phyloP scores from a whole-genome alignment of 2,113 vertebrate genomes.

The Oryctolagus cuniculus region mOryCun1.1 NC_091438.1:110050501-110051000 shows the following conservation, averaged over 20 bases:
- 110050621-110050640: neutral
- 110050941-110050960: neutral
- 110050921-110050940: neutral
- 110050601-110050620: neutral
- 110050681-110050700: constrained; percentile 6
- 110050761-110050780: constrained; percentile 48
- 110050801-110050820: neutral
- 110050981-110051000: neutral
- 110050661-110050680: neutral
- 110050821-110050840: neutral
- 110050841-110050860: neutral
- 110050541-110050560: too few species aligned
- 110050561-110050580: too few species aligned
- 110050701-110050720: neutral
- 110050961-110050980: neutral
- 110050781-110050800: neutral
- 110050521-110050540: too few species aligned
- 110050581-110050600: neutral
- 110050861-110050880: neutral
- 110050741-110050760: constrained; percentile 23
- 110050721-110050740: neutral
- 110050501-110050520: too few species aligned
- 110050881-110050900: neutral
- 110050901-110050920: neutral
- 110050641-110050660: neutral